Evolutionary conservation across 2,113 vertebrate genomes (phyloP).

Genomic region (Anolis sagrei): DNA sequence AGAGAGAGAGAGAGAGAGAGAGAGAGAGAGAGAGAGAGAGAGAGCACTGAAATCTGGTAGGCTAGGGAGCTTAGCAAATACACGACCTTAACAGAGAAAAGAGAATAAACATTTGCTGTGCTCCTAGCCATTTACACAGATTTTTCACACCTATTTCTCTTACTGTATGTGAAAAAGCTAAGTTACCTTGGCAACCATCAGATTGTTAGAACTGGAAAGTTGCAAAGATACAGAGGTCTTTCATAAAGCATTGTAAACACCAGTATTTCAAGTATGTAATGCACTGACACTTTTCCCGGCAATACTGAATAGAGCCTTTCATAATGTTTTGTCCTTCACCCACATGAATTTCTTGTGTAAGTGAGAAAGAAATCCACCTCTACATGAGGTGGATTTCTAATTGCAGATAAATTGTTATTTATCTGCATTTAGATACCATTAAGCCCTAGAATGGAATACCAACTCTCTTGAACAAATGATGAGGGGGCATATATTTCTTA

Average conservation of each 20-base stretch:
- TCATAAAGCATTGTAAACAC: background rate
- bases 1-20: too few relatives aligned
- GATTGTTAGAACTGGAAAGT: background rate
- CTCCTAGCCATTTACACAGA: slow-evolving; percentile 12
- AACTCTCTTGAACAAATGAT: background rate
- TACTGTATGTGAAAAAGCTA: background rate
- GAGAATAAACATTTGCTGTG: slow-evolving; percentile 5
- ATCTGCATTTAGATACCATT: slow-evolving; percentile 12
- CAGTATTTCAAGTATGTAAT: background rate
- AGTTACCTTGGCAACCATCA: slow-evolving; percentile 4
- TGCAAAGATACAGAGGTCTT: background rate
- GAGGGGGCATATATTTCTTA: background rate
- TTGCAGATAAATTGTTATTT: background rate
- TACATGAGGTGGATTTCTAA: slow-evolving; percentile 36
- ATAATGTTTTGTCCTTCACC: slow-evolving; percentile 21
- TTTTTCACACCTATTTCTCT: slow-evolving; percentile 8
- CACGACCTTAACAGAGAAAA: background rate
- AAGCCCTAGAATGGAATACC: slow-evolving; percentile 2
- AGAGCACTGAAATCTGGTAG: background rate
- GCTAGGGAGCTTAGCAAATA: background rate
- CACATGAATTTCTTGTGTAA: slow-evolving; percentile 35
- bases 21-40: too few relatives aligned
- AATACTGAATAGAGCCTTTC: slow-evolving; percentile 16
- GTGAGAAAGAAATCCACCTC: slow-evolving; percentile 13
- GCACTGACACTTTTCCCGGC: background rate